Percentiles rank a stretch among this genome's conserved stretches.
Evolutionary conservation across 1,140 invertebrate genomes (phyloP).

Genomic region (Daktulosphaira vitifoliae): DNA sequence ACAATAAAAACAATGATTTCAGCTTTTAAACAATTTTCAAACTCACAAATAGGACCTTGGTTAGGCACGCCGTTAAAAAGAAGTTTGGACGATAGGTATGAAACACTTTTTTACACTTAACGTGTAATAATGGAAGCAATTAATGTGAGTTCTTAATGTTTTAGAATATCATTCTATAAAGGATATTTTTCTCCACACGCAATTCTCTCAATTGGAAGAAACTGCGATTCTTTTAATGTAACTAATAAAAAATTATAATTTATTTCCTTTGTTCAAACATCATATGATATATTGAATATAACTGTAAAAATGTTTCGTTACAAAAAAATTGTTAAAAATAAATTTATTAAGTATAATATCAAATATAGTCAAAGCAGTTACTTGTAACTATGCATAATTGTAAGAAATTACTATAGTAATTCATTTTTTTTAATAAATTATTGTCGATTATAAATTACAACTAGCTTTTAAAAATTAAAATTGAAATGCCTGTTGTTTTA

Average conservation of each 20-base stretch:
- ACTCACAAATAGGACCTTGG: not conserved
- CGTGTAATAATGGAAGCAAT: not conserved
- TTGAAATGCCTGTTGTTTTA: no score
- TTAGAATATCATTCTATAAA: slow-evolving; percentile 18
- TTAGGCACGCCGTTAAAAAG: not conserved
- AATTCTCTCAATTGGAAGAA: not conserved
- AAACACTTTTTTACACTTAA: not conserved
- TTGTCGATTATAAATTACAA: no score
- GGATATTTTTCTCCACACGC: slow-evolving; percentile 15
- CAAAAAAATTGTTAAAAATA: no score
- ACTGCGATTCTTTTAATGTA: slow-evolving; percentile 10
- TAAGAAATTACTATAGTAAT: no score
- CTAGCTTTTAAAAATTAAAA: no score
- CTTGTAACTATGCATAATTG: no score
- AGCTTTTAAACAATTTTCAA: slow-evolving; percentile 29
- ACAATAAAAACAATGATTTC: not conserved
- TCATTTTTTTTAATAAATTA: no score
- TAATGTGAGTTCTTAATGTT: not conserved
- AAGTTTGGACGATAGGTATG: slow-evolving; percentile 22
- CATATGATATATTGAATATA: no score
- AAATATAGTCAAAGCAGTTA: no score
- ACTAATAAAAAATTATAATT: not conserved
- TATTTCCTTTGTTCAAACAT: no score
- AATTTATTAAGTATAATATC: no score
- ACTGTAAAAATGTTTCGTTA: no score